Conservation (phyloP, 2,888 invertebrate species). For the Campaea margaritaria region DNA sequence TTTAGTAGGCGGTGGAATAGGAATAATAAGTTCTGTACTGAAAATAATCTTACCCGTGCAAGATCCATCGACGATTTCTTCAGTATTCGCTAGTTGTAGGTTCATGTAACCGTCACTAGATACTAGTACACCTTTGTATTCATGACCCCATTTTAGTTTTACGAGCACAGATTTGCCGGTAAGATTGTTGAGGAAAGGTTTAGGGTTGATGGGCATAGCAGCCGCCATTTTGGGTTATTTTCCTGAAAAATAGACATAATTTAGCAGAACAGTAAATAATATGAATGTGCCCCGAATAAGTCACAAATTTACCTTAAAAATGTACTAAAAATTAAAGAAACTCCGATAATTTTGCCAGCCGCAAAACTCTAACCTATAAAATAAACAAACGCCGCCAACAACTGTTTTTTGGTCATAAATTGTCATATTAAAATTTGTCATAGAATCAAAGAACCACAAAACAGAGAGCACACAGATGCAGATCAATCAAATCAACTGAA, state of each 20-base stretch:
- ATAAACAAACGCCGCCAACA: too few species aligned
- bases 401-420: too few species aligned
- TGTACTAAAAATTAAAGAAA: too few species aligned
- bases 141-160: slow-evolving; percentile 99
- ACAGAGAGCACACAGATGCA: too few species aligned
- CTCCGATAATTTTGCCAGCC: too few species aligned
- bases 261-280: not conserved
- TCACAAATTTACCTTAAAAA: not conserved
- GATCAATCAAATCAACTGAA: too few species aligned
- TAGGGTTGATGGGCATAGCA: slow-evolving; percentile 99
- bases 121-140: slow-evolving; percentile 99
- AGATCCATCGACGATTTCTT: slow-evolving; percentile 97
- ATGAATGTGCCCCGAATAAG: not conserved
- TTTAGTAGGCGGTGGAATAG: too few species aligned
- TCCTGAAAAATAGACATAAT: slow-evolving; percentile 35
- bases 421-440: too few species aligned
- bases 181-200: slow-evolving; percentile 98
- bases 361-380: too few species aligned
- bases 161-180: slow-evolving; percentile 99
- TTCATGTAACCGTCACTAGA: slow-evolving; percentile 99
- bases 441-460: too few species aligned
- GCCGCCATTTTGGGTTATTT: slow-evolving; percentile 87
- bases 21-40: not conserved
- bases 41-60: slow-evolving; percentile 88
- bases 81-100: slow-evolving; percentile 98